Percentiles rank a stretch among this genome's conserved stretches.
Evolutionary conservation across 2,113 vertebrate species (phyloP).

Genomic region (rat (Rattus norvegicus)): DNA sequence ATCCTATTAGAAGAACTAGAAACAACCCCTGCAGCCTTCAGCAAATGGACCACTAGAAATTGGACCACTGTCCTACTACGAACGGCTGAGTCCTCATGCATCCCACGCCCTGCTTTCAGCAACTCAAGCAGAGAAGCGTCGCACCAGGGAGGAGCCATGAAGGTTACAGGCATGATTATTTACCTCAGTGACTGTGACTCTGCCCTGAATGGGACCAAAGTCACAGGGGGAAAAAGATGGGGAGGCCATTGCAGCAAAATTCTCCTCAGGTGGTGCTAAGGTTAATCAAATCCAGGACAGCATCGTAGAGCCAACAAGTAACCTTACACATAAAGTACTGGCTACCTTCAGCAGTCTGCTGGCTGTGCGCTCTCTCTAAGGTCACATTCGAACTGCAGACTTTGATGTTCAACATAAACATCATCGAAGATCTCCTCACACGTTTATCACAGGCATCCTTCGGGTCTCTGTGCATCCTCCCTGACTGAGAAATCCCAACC

Average conservation of each 20-base stretch:
- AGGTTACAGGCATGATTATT: background rate
- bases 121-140: background rate
- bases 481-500: conserved; percentile 54
- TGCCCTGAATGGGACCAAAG: background rate
- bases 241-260: background rate
- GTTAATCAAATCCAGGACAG: background rate
- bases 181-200: background rate
- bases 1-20: background rate
- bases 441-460: conserved; percentile 48
- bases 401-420: conserved; percentile 15
- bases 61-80: background rate
- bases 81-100: background rate
- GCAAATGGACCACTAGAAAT: background rate
- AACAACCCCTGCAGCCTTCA: background rate
- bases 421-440: background rate
- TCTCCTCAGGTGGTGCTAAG: background rate
- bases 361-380: background rate
- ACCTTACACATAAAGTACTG: background rate
- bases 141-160: background rate
- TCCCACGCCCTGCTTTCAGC: background rate
- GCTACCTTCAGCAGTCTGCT: background rate
- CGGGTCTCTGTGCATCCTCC: background rate
- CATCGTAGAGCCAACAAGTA: background rate
- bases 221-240: background rate
- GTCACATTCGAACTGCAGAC: background rate